phyloP scores from a whole-genome alignment of 2,888 invertebrate species.

The Spilarctia lutea region DNA sequence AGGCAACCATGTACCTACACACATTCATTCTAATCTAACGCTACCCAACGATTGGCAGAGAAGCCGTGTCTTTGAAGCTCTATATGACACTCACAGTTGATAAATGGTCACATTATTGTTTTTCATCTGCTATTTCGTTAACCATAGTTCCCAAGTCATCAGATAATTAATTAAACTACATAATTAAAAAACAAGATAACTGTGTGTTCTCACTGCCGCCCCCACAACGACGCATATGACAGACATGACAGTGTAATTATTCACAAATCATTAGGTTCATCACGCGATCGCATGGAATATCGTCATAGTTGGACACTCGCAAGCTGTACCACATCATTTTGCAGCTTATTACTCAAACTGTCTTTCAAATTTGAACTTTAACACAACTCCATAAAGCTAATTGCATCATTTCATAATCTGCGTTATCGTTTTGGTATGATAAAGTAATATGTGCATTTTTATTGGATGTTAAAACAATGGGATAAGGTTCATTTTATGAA shows the following conservation, averaged over 20 bases:
- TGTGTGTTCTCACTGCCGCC: conserved; percentile 62
- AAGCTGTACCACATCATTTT: conserved; percentile 33
- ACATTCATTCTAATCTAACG: background rate
- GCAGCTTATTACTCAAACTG: conserved; percentile 8
- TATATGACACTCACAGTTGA: background rate
- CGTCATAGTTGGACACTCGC: conserved; percentile 70
- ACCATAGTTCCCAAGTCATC: conserved; percentile 35
- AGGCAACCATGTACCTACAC: too few species aligned
- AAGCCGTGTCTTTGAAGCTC: background rate
- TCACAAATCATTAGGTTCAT: conserved; percentile 73
- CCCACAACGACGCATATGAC: conserved; percentile 69
- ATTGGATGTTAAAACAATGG: conserved; percentile 13
- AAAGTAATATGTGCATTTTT: conserved; percentile 30
- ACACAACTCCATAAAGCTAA: background rate
- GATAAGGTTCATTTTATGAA: conserved; percentile 38
- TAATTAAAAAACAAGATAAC: conserved; percentile 25
- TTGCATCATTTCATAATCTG: background rate
- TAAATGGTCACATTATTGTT: background rate
- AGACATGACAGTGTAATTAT: conserved; percentile 74
- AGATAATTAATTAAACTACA: conserved; percentile 35
- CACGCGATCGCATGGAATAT: conserved; percentile 77
- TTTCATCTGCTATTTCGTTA: conserved; percentile 15
- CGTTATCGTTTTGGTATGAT: conserved; percentile 23
- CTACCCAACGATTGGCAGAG: background rate
- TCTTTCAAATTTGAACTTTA: conserved; percentile 42